Percentiles rank a stretch among this genome's conserved stretches.
These are phyloP conservation scores for Eurytoma californica DNA, from an alignment of 2,888 invertebrate species.

Conservation along the genomic window DNA sequence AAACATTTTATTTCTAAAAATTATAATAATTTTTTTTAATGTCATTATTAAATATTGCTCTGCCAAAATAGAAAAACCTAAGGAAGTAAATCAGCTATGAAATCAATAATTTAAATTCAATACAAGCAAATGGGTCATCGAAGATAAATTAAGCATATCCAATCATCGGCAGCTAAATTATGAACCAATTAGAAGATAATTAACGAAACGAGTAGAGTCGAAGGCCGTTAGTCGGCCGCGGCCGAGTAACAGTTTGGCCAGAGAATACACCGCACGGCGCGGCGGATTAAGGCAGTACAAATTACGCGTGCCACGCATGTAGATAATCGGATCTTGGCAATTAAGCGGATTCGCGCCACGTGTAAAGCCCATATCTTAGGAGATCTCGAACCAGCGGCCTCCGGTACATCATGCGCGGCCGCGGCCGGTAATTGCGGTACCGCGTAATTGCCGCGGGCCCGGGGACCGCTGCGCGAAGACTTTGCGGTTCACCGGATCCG, in stretches of 20 bases:
- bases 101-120: no score
- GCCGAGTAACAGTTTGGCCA: background rate
- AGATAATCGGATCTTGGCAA: conserved; percentile 45
- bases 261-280: background rate
- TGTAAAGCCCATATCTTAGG: conserved; percentile 50
- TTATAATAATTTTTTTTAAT: no score
- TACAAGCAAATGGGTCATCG: no score
- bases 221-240: background rate
- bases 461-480: conserved; percentile 3
- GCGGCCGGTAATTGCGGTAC: conserved; percentile 43
- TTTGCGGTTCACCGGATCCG: conserved; percentile 37
- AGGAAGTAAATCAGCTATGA: no score
- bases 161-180: background rate
- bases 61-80: no score
- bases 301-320: conserved; percentile 13
- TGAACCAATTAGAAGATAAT: conserved; percentile 21
- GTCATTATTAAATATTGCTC: no score
- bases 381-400: conserved; percentile 17
- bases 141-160: background rate
- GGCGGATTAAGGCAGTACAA: conserved; percentile 14
- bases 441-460: conserved; percentile 30
- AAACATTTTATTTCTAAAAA: no score
- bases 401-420: background rate
- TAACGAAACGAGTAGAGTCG: conserved; percentile 5
- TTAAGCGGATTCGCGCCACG: conserved; percentile 36